These are phyloP conservation scores for Caenorhabditis sulstoni DNA, from an alignment of 2,888 invertebrate genomes.

Conservation along the genomic window DNA sequence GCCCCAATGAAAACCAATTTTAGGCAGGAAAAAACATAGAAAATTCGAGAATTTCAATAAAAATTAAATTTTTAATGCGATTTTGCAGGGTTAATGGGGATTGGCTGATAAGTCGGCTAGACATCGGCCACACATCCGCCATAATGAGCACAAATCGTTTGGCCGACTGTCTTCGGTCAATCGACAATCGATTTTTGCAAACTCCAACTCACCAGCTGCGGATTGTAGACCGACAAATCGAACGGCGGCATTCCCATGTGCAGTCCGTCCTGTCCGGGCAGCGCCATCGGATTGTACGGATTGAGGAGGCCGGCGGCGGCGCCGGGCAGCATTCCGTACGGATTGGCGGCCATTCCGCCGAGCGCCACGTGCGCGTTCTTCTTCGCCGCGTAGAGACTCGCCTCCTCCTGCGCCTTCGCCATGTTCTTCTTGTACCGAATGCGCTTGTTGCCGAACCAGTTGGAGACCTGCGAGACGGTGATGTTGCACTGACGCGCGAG, in stretches of 20 bases:
- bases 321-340: slow-evolving; percentile 63
- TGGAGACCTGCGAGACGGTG: slow-evolving; percentile 90
- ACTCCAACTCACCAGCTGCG: slow-evolving; percentile 70
- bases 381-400: slow-evolving; percentile 97
- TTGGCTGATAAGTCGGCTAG: too few relatives aligned
- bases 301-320: slow-evolving; percentile 61
- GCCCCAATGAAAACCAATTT: too few relatives aligned
- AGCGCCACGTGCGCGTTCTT: slow-evolving; percentile 85
- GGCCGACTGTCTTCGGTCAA: too few relatives aligned
- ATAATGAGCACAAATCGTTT: too few relatives aligned
- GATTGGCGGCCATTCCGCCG: slow-evolving; percentile 61
- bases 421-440: slow-evolving; percentile 99
- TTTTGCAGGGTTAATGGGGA: too few relatives aligned
- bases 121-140: too few relatives aligned
- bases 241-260: slow-evolving; percentile 70
- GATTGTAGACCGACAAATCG: slow-evolving; percentile 70
- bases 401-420: slow-evolving; percentile 98
- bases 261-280: slow-evolving; percentile 67
- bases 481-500: slow-evolving; percentile 98
- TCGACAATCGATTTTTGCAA: too few relatives aligned
- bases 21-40: too few relatives aligned
- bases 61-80: too few relatives aligned
- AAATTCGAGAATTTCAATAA: too few relatives aligned
- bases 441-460: slow-evolving; percentile 99
- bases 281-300: slow-evolving; percentile 65